Base-by-base conservation (phyloP, 2,797 vertebrate genomes). In the Ptychadena robeensis region DNA sequence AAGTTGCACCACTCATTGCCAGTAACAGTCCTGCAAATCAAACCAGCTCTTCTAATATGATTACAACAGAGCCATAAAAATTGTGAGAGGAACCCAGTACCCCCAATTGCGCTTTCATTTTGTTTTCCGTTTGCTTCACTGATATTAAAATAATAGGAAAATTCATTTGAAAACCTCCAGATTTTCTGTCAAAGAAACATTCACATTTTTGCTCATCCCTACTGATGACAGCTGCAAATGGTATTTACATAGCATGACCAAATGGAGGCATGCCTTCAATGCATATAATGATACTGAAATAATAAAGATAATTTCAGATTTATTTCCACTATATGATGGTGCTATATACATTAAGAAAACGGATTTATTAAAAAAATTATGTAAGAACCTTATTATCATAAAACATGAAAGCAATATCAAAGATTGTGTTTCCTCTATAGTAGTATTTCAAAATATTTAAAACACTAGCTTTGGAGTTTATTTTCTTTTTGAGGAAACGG, bases 1-100 rank as follows among this genome's bases (percentile, higher is more conserved):
- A 30, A 28, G 27, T 25, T 40, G 59, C 48, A 59, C 34, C 3
- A 25, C 5, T 30, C 4, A 34, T n/a, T 10, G 18, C 28, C 10
- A 73, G 31, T 48, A 71, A 67, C 11, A 38, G 30, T 32, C 73
- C 4, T 63, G n/a, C n/a, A 75, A 22, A 38, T 63, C 9, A 64
- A 6, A 63, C 4, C 37, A 37, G 4, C 4, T 37, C 22, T 67
- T 9, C 32, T n/a, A 35, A 10, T 18, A 67, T 12, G 14, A 32
- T 35, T 12, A 38, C 34, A 35, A 3, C 9, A 9, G 34, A 9
- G 34, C 34, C 9, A 35, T 3, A 3, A 35, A 3, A 38, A 9
- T 6, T 3, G 15, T 22, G 18, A 48, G 18, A 9, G 37, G 38
- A 15, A 2, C 11, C 38, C 12, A 40, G 38, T 14, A 40, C 14